phyloP scores from a whole-genome alignment of 2,888 invertebrate genomes.

The Nasonia oneida region DNA sequence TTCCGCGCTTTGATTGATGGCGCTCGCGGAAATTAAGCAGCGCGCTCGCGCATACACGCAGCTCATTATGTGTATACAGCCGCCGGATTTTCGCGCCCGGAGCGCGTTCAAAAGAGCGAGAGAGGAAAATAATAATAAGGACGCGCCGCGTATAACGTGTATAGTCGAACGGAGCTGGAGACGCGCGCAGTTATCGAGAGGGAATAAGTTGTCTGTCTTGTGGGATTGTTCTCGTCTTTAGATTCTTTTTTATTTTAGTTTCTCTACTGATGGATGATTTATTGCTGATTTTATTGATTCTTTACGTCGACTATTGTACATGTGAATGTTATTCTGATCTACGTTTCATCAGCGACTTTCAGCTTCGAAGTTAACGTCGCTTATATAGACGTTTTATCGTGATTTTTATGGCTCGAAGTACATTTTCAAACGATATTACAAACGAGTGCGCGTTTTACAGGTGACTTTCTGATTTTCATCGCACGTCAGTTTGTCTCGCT shows the following conservation, averaged over 20 bases:
- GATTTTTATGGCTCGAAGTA: constrained; percentile 4
- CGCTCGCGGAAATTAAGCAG: constrained; percentile 48
- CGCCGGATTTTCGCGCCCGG: constrained; percentile 38
- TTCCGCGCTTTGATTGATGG: constrained; percentile 60
- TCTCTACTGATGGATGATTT: not conserved
- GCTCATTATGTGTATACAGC: constrained; percentile 49
- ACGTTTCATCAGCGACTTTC: not conserved
- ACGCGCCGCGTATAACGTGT: not conserved
- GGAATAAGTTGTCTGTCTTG: constrained; percentile 20
- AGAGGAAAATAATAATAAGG: constrained; percentile 42
- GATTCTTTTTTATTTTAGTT: not conserved
- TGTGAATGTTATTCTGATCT: not conserved
- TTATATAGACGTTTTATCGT: constrained; percentile 5
- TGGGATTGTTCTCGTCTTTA: not conserved
- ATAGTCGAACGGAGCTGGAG: not conserved
- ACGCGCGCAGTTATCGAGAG: constrained; percentile 25
- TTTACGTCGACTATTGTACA: not conserved
- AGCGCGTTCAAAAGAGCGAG: not conserved
- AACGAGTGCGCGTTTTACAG: not conserved
- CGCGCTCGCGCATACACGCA: constrained; percentile 32
- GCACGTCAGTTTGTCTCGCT: not conserved
- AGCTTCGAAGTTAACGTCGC: not conserved
- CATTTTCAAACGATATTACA: constrained; percentile 1
- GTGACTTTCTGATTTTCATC: constrained; percentile 17
- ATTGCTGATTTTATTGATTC: constrained; percentile 3